Percentiles rank a stretch among this genome's conserved stretches.
Evolutionary conservation across 2,113 vertebrate species (phyloP).

Genomic region (Notothenia rossii): DNA sequence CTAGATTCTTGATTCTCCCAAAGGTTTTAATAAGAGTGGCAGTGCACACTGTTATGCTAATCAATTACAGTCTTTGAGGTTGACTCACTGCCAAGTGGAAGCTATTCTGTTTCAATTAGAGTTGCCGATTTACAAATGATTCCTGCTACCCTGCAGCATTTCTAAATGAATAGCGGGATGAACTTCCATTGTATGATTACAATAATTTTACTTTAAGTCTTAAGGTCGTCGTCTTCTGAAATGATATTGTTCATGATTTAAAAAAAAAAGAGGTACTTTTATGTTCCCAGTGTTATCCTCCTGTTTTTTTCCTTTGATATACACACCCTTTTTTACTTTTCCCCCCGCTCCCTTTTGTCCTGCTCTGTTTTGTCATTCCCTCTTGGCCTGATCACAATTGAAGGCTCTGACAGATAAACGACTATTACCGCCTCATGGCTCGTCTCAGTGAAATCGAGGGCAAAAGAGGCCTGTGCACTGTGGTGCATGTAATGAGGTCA

Average conservation of each 20-base stretch:
- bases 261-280: conserved; percentile 4
- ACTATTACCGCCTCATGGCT: conserved; percentile 50
- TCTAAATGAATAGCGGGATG: not conserved
- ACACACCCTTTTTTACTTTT: conserved; percentile 2
- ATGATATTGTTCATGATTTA: not conserved
- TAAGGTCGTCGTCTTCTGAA: not conserved
- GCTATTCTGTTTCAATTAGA: not conserved
- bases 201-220: not conserved
- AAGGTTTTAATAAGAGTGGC: conserved; percentile 7
- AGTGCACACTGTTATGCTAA: conserved; percentile 7
- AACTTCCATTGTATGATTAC: not conserved
- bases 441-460: conserved; percentile 43
- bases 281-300: not conserved
- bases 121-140: conserved; percentile 9
- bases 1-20: conserved; percentile 21
- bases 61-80: conserved; percentile 34
- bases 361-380: conserved; percentile 27
- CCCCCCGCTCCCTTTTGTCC: conserved; percentile 21
- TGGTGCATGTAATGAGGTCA: conserved; percentile 71
- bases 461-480: conserved; percentile 45
- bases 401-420: conserved; percentile 53
- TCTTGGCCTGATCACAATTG: conserved; percentile 21
- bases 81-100: conserved; percentile 10
- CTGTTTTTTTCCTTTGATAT: conserved; percentile 20
- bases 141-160: not conserved